phyloP scores from a whole-genome alignment of 2,797 vertebrate genomes.

The Sylvia borin region DNA sequence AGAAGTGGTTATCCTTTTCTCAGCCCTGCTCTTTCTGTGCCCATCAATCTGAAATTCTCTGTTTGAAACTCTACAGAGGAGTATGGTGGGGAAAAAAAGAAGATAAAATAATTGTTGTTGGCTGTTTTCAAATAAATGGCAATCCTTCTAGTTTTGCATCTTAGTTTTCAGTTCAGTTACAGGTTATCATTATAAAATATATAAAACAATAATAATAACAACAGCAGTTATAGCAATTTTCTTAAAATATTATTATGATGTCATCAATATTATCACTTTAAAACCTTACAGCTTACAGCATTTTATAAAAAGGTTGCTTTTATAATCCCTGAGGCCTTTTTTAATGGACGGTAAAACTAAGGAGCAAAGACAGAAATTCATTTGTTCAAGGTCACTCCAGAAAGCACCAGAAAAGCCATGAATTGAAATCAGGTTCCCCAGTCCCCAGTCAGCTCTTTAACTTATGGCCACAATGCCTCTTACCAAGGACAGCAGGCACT shows the following conservation, averaged over 20 bases:
- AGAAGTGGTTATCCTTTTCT: conserved; percentile 24
- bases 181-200: background rate
- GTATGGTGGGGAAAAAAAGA: too few species aligned
- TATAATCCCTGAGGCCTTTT: background rate
- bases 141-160: background rate
- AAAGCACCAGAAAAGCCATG: background rate
- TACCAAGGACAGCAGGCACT: background rate
- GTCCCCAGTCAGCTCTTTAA: background rate
- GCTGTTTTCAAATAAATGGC: background rate
- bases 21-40: conserved; percentile 25
- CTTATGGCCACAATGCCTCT: background rate
- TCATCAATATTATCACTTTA: background rate
- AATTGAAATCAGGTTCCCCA: background rate
- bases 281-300: background rate
- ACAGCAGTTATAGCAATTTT: background rate
- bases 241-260: background rate
- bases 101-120: background rate
- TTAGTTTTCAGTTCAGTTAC: background rate
- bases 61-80: background rate
- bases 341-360: background rate
- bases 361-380: background rate
- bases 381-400: conserved; percentile 27
- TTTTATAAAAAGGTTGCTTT: background rate
- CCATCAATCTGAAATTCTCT: conserved; percentile 22
- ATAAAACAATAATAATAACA: background rate